Evolutionary conservation across 2,888 invertebrate species (phyloP), one percentile per base, ranked within the genome.

Genomic region (Phorcus lineatus): DNA sequence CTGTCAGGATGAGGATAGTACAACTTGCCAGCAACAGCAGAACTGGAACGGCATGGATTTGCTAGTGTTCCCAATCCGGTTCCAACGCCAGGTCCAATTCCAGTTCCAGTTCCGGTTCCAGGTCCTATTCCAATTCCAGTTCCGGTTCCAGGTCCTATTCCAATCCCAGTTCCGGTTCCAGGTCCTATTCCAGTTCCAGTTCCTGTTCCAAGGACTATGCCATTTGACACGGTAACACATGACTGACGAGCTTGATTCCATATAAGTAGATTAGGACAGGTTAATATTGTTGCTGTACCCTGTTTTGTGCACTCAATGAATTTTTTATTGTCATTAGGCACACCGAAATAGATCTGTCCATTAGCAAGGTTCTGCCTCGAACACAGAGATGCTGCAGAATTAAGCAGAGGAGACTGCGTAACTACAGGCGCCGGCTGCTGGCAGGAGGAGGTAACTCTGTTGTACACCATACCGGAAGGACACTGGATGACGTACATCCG

Each of bases 281-380:
- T 77, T 31, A 86, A 80, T 6, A 86, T 84, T 75, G 83, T 88
- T 0, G 86, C 85, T 19, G 86, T 85, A 6, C 89, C 88, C 82
- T 86, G 86, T 0, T 86, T 81, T 57, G 87, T 87, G 80, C 90
- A 90, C 81, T 89, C 89, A 80, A 89, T 87, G 81, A 88, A 90
- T 79, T 85, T 84, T 31, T 79, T 81, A 7, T 82, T 82, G 75
- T 87, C 85, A 22, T 80, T 81, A 40, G 81, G 36, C 28, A 87
- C 78, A 17, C 87, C 82, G 80, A 88, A 89, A 86, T 88, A 91
- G 75, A 88, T 82, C 36, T 83, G 82, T 0, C 89, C 89, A 4
- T 82, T 67, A 52, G 83, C 85, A 7, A 85, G 79, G 79, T 86
- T 88, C 53, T 85, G 83, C 11, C 79, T 78, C 1, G 87, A 87